Base-by-base conservation (phyloP, 2,888 invertebrate genomes). In the Leptura quadrifasciata region DNA sequence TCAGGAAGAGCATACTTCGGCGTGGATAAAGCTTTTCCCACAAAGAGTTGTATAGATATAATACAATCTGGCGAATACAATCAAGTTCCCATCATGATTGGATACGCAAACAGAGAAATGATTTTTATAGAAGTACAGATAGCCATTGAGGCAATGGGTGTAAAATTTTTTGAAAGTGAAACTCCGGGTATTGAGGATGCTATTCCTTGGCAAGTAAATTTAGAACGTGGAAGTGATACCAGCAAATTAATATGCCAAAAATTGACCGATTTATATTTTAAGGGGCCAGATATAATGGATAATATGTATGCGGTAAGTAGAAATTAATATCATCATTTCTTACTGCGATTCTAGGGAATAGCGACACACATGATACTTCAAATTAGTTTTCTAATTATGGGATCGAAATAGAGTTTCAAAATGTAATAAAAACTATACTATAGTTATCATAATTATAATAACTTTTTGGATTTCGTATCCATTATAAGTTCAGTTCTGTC, bases 41-140 rank as follows among this genome's bases (percentile, higher is more conserved):
- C 74, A 0, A 72, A 70, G 24, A 39, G 77, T 21, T 81, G 83
- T 2, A 20, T 76, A 12, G 78, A 81, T 10, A 75, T 82, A n/a
- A 73, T 82, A 0, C 55, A 21, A 47, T 72, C 75, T 20, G 83
- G 84, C 9, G 75, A 80, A 1, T 82, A 81, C 68, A 79, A 80
- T 18, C 69, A 80, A 27, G 83, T 84, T 12, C 82, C 84, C 6
- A 72, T 81, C 57, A 76, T 84, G 4, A 74, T 80, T 47, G 77
- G 89, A 4, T 86, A 84, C 57, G 87, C 78, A n/a, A 74, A 81
- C 9, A 82, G 84, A 61, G 89, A 89, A 81, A 88, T 88, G 4
- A 81, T 88, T 72, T 69, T 87, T 12, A 78, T 83, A 31, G 85
- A 85, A 39, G 68, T 84, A 12, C 79, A 52, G 21, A 69, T 55